Base-by-base conservation (phyloP, 2,113 vertebrate genomes). In the Eptesicus fuscus region DNA sequence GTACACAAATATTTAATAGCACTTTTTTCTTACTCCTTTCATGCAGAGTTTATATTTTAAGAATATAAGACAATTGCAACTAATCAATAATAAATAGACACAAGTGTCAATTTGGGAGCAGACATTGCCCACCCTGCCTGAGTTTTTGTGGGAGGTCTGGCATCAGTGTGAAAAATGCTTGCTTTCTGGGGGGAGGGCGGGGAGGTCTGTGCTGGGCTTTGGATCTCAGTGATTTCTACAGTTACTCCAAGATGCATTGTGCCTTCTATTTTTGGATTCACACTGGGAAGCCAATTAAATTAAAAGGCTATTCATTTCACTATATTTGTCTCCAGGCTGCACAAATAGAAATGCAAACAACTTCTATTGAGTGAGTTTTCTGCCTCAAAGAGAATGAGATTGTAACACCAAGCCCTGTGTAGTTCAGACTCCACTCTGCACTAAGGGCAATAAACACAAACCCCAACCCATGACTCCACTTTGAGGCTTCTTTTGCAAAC, bases 271-370 rank as follows among this genome's bases (percentile, higher is more conserved):
- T 97, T 97, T 96, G 90, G 96, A 89, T 96, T 97, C 37, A 89
- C 95, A 94, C 79, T 96, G 97, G 82, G 97, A 97, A 98, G 97
- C 97, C 98, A 98, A 98, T 98, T 98, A 98, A 98, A 98, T 98
- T 98, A 98, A 98, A 98, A 97, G 95, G 95, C 97, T 98, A 97
- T 98, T 98, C 96, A 98, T 98, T 98, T 98, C 93, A 95, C 93
- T 98, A 90, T 93, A 76, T 97, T 98, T 98, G 92, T 98, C 97
- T 98, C 96, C 88, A 94, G 96, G 97, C 97, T 1, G 16, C 97
- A 97, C 95, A 96, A 97, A 96, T 3, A 98, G 98, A 98, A 98
- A 98, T 93, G 97, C 95, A 97, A 98, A 98, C 17, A 30, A 96
- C 93, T 97, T 96, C 97, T 96, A 96, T 85, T 98, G 96, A 96